A percentile compares a stretch with the other conserved stretches of the same genome.
Evolutionary conservation across 2,797 vertebrate species (phyloP).

Genomic region (Acestrorhynchus altus): DNA sequence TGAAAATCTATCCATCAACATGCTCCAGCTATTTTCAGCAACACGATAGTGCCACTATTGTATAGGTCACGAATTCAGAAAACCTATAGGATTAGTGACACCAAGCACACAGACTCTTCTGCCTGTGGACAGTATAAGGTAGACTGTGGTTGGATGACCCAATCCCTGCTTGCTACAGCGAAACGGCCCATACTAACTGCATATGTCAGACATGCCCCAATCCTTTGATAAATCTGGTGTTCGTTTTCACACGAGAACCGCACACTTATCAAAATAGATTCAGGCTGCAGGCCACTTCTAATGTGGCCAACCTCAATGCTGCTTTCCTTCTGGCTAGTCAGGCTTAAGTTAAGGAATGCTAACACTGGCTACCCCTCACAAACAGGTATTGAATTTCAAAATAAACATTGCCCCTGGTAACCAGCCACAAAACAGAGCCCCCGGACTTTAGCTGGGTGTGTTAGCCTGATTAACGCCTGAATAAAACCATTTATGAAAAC

Average conservation of each 20-base stretch:
- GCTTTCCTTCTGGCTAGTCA: conserved; percentile 26
- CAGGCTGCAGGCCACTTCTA: conserved; percentile 3
- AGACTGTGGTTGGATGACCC: background rate
- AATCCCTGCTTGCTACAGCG: background rate
- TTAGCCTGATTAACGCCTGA: background rate
- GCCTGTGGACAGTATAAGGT: background rate
- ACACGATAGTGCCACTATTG: background rate
- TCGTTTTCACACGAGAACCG: background rate
- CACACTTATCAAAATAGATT: background rate
- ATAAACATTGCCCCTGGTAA: conserved; percentile 35
- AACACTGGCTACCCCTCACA: conserved; percentile 31
- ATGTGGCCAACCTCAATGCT: background rate
- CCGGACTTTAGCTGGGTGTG: background rate
- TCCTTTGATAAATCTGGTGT: background rate
- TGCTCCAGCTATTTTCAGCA: background rate
- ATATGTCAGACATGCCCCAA: background rate
- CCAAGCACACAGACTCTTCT: background rate
- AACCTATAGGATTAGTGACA: background rate
- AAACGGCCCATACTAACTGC: background rate
- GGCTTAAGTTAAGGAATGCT: conserved; percentile 27
- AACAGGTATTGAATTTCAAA: conserved; percentile 35
- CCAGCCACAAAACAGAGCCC: conserved; percentile 19
- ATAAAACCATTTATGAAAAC: background rate
- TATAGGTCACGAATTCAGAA: background rate
- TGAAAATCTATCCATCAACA: background rate